phyloP scores from a whole-genome alignment of 2,113 vertebrate genomes.

The Zootoca vivipara region DNA sequence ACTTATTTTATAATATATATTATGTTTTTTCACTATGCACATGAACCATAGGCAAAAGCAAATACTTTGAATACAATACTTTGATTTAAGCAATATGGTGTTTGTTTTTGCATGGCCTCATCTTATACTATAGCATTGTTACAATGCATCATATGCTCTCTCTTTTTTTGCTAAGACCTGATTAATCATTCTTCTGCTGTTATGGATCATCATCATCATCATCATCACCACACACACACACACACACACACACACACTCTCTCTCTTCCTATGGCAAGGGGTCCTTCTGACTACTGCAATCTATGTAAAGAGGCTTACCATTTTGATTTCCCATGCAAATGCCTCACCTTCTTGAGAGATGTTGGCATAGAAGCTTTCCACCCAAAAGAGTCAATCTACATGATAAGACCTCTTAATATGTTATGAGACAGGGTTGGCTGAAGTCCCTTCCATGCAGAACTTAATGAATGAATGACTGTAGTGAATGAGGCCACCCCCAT shows the following conservation, averaged over 20 bases:
- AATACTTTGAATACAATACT: neutral
- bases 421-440: neutral
- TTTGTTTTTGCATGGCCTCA: neutral
- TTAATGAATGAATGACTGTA: neutral
- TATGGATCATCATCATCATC: neutral
- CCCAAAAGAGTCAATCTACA: neutral
- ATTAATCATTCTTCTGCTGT: neutral
- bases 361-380: neutral
- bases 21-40: too few relatives aligned
- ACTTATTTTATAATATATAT: too few relatives aligned
- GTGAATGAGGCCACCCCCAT: slow-evolving; percentile 18
- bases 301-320: neutral
- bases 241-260: too few relatives aligned
- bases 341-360: neutral
- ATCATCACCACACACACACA: neutral
- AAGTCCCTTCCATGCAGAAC: neutral
- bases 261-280: neutral
- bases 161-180: neutral
- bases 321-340: neutral
- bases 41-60: too few relatives aligned
- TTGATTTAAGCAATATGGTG: neutral
- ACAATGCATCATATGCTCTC: neutral
- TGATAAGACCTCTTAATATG: neutral
- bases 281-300: neutral
- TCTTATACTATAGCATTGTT: neutral